Base-by-base conservation (phyloP, 2,797 vertebrate species). In the Thalassophryne amazonica region DNA sequence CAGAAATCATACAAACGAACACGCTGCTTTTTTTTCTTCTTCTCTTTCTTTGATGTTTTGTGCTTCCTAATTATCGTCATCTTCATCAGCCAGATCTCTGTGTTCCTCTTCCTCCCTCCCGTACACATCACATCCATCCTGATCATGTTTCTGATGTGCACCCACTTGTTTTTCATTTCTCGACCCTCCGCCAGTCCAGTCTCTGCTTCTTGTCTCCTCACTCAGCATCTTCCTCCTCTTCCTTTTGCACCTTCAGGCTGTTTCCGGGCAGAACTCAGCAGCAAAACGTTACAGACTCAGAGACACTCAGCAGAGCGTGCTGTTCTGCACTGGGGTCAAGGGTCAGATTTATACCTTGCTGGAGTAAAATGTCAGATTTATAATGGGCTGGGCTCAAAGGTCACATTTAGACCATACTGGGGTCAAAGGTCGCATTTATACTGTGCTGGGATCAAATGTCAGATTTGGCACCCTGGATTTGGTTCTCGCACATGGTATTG, bases 131-230 rank as follows among this genome's bases (percentile, higher is more conserved):
- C 21, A 46, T 67, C 54, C 42, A 41, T 59, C 35, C 42, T 48
- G 42, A 18, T 64, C 30, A 57, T 63, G 39, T 40, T 51, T 52
- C 50, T 49, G 60, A 73, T 52, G 54, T 45, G 31, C 14, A 50
- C 41, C 16, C 49, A 52, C 35, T 57, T 32, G 9, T 7, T 36
- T 36, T 39, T 55, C 7, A 15, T 18, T 34, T 30, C 49, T 21
- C 24, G 19, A 28, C 17, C 21, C 45, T 37, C 23, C 25, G 8
- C 29, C 7, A 17, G 19, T 40, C 15, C 34, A 13, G 39, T 43
- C 43, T 19, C 16, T 28, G 32, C 48, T 11, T 34, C 35, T 36
- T 6, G 18, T 30, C 12, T 16, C 41, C 41, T 16, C 19, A 14
- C 29, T 32, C 21, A 36, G 56, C 55, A 16, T 38, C 16, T 33